These are phyloP conservation scores for Smutsia gigantea DNA, from an alignment of 2,797 vertebrate species.

Conservation along the genomic window DNA sequence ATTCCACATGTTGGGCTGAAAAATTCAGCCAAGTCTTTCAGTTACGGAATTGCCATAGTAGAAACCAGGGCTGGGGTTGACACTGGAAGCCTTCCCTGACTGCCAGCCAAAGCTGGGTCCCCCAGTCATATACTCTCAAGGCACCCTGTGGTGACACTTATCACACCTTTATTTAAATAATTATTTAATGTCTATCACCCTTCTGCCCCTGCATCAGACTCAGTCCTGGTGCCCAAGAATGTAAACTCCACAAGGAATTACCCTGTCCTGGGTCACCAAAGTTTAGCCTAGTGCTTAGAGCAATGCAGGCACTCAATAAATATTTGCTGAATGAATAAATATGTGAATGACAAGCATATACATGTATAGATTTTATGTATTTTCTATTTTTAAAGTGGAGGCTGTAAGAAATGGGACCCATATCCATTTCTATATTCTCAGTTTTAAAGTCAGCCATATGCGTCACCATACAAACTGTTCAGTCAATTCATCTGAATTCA, in stretches of 20 bases:
- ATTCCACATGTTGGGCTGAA: not conserved
- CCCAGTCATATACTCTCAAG: not conserved
- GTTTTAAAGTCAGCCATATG: slow-evolving; percentile 56
- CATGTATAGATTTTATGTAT: not conserved
- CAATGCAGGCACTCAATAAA: not conserved
- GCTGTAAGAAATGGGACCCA: slow-evolving; percentile 18
- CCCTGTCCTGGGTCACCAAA: not conserved
- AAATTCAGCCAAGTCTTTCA: not conserved
- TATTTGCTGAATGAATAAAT: slow-evolving; percentile 17
- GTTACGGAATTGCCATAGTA: not conserved
- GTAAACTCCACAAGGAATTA: not conserved
- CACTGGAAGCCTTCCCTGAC: not conserved
- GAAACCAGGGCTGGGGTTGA: not conserved
- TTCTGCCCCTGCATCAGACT: not conserved
- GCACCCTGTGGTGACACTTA: not conserved
- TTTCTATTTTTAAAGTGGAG: slow-evolving; percentile 51
- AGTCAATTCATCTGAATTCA: not conserved
- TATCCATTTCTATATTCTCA: slow-evolving; percentile 11
- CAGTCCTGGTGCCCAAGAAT: not conserved
- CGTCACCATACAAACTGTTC: not conserved
- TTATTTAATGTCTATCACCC: not conserved
- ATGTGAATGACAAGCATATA: not conserved
- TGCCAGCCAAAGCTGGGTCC: not conserved
- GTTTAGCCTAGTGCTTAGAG: not conserved
- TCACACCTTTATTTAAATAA: not conserved